Percentiles rank a stretch among this genome's conserved stretches.
Evolutionary conservation across 2,113 vertebrate species (phyloP).

Genomic region (Platycercus adscitus): DNA sequence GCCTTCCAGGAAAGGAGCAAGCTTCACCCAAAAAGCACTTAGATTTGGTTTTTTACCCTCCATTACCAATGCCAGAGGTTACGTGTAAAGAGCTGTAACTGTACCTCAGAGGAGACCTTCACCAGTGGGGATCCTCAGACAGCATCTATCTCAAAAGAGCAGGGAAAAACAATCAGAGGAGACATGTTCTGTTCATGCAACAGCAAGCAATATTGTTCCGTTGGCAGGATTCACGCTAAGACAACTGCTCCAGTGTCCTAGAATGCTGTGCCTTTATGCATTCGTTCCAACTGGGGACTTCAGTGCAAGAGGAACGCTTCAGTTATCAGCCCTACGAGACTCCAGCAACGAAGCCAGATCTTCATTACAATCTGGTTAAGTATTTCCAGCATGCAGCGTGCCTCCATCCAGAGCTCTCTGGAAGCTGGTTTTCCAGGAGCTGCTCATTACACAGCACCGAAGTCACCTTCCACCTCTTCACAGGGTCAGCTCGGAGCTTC

Average conservation of each 20-base stretch:
- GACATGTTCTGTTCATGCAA: conserved; percentile 68
- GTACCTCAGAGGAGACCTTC: conserved; percentile 24
- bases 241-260: conserved; percentile 16
- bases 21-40: neutral
- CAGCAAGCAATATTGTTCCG: conserved; percentile 66
- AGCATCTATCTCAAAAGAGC: conserved; percentile 48
- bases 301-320: neutral
- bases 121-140: neutral
- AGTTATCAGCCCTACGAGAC: conserved; percentile 13
- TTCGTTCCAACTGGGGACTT: neutral
- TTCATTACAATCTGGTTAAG: conserved; percentile 33
- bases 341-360: neutral
- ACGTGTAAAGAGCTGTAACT: neutral
- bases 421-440: neutral
- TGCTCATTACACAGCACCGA: neutral
- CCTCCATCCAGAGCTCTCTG: neutral
- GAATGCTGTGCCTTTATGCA: neutral
- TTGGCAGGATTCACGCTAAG: conserved; percentile 42
- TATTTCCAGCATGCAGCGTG: neutral
- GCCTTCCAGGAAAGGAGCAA: neutral
- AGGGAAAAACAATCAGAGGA: conserved; percentile 65
- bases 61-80: neutral
- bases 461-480: neutral
- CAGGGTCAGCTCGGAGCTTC: neutral
- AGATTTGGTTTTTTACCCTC: neutral